Conservation (phyloP, 2,113 vertebrate species). For the Lasiurus cinereus region DNA sequence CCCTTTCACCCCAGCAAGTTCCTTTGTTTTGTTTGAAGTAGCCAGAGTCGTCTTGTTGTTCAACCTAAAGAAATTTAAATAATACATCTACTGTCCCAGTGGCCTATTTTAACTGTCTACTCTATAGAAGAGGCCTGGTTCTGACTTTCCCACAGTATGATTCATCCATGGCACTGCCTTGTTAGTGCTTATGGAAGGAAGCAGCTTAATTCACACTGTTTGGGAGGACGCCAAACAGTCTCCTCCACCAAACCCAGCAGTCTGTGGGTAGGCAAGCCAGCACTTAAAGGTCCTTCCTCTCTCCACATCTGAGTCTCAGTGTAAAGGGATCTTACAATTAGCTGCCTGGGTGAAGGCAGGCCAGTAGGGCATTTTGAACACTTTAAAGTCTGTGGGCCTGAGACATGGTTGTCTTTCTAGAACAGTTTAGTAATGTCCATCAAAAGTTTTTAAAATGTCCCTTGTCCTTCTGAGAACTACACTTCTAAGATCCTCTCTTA, state of each 20-base stretch:
- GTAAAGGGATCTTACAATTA: not conserved
- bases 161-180: constrained; percentile 46
- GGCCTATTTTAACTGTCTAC: not conserved
- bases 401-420: not conserved
- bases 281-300: not conserved
- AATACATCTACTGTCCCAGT: constrained; percentile 1
- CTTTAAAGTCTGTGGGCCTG: not conserved
- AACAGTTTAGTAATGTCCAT: not conserved
- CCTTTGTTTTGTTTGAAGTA: constrained; percentile 21
- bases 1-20: not conserved
- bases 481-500: not conserved
- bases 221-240: constrained; percentile 40
- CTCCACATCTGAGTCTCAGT: not conserved
- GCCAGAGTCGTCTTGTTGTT: not conserved
- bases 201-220: not conserved
- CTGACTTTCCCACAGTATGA: constrained; percentile 23
- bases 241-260: not conserved
- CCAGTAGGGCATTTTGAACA: not conserved
- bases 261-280: not conserved
- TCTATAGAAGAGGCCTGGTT: not conserved
- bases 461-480: constrained; percentile 6
- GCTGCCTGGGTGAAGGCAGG: not conserved
- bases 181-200: constrained; percentile 62
- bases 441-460: not conserved
- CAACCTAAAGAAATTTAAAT: constrained; percentile 33